Evolutionary conservation across 2,113 vertebrate species (phyloP), one percentile per base, ranked within the genome.

Genomic region (Dinomys branickii): DNA sequence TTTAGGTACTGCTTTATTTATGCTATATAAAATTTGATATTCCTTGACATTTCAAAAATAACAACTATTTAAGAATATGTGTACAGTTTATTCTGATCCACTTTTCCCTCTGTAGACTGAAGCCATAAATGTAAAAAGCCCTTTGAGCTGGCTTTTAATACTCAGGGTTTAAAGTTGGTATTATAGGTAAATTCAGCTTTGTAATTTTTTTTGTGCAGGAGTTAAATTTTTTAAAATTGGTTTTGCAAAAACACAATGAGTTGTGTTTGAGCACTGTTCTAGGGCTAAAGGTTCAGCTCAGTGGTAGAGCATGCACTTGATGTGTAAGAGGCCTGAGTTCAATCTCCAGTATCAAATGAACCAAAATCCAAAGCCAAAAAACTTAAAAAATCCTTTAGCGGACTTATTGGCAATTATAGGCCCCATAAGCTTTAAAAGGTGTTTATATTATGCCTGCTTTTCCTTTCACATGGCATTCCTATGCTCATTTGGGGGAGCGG

Each of bases 221-320:
- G 20, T 33, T 78, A 81, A 52, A 12, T 47, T 75, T 97, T 94
- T 88, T 4, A 69, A 71, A 50, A n/a, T 81, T 65, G 26, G 75
- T 87, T n/a, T 94, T 94, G 58, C 84, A 89, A 38, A n/a, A 69
- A 65, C 52, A 58, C 52, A 82, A 61, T 83, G n/a, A 61, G 30
- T 41, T 84, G 54, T 19, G 47, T 93, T 89, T 33, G 80, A 67
- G 83, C 52, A 69, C 24, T 65, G 1, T 54, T 85, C 85, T 52
- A 50, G 52, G 35, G 3, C 14, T 38, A 16, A 10, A 35, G 26
- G 14, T 54, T 17, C 7, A 44, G 8, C 59, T 65, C 33, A 44
- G 56, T 67, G 33, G 11, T 69, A 69, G 65, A 69, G 14, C 33
- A 17, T 35, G 33, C n/a, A 17, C 1, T 67, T 67, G 65, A 69